phyloP scores from a whole-genome alignment of 2,888 invertebrate genomes.

The Cataglyphis cursor region DNA sequence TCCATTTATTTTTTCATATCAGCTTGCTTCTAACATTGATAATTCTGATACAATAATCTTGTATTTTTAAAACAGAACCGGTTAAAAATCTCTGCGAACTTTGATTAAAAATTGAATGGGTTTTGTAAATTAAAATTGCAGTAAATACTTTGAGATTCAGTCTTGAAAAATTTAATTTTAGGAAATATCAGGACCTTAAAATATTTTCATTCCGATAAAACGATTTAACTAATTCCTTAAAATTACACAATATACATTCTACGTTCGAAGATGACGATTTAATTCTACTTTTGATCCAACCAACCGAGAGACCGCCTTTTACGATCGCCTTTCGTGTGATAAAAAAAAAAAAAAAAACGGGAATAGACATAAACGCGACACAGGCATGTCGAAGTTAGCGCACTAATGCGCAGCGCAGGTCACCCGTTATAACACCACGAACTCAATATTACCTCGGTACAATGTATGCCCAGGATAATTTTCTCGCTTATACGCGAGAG shows the following conservation, averaged over 20 bases:
- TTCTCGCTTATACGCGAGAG: conserved; percentile 69
- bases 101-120: not conserved
- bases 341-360: not conserved
- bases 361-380: conserved; percentile 6
- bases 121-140: not conserved
- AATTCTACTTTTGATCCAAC: not conserved
- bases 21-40: not conserved
- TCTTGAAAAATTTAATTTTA: not conserved
- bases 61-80: no score
- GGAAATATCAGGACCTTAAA: not conserved
- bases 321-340: not conserved
- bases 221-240: not conserved
- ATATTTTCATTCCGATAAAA: not conserved
- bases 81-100: not conserved
- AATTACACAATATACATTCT: not conserved
- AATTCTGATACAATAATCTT: not conserved
- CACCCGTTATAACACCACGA: conserved; percentile 22
- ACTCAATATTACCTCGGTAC: conserved; percentile 67
- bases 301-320: not conserved
- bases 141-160: not conserved
- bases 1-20: not conserved
- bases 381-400: conserved; percentile 1
- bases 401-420: conserved; percentile 24
- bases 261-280: not conserved
- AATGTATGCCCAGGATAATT: conserved; percentile 70